Conservation (phyloP, 2,113 vertebrate genomes). For the Dunckerocampus dactyliophorus region DNA sequence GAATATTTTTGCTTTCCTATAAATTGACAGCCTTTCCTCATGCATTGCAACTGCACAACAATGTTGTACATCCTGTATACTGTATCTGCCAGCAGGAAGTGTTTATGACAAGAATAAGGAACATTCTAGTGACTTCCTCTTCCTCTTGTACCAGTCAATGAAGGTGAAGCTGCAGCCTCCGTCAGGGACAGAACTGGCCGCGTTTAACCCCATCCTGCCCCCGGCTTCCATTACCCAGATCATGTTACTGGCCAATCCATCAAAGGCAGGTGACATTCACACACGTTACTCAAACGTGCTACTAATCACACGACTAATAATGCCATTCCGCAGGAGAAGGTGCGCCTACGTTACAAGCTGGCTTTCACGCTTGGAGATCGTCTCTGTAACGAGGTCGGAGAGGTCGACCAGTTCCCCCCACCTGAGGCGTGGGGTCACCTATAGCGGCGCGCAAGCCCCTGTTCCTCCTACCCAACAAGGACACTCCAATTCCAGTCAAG, state of each 20-base stretch:
- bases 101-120: not conserved
- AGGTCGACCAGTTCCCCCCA: slow-evolving; percentile 90
- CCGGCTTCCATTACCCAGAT: slow-evolving; percentile 93
- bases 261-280: slow-evolving; percentile 72
- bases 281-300: not conserved
- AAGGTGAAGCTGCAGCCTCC: slow-evolving; percentile 94
- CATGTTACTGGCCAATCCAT: slow-evolving; percentile 91
- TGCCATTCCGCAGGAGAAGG: slow-evolving; percentile 80
- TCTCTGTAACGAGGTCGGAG: slow-evolving; percentile 83
- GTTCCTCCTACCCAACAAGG: not conserved
- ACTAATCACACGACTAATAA: not conserved
- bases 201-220: slow-evolving; percentile 87
- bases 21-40: no score
- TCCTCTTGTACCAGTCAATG: slow-evolving; percentile 55
- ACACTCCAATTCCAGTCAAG: not conserved
- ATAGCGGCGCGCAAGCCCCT: slow-evolving; percentile 61
- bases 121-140: not conserved
- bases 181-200: slow-evolving; percentile 85
- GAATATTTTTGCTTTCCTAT: no score
- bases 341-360: slow-evolving; percentile 89
- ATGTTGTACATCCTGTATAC: no score
- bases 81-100: no score
- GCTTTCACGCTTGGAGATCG: slow-evolving; percentile 84
- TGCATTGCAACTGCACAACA: no score
- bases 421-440: slow-evolving; percentile 87